Base-by-base conservation (phyloP, 2,888 invertebrate species). In the Apodemia mormo region DNA sequence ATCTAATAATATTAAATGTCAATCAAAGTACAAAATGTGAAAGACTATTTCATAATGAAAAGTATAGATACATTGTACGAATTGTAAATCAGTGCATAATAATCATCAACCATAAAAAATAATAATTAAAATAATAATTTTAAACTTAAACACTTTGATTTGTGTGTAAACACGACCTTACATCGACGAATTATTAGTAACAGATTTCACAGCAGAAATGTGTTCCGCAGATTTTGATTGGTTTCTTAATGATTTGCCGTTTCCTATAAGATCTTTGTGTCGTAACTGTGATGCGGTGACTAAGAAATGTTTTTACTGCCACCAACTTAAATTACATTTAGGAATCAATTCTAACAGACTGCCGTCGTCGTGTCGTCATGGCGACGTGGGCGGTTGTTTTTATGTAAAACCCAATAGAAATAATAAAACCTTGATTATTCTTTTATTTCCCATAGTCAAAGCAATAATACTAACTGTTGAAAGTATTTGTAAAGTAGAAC, bases 161-260 rank as follows among this genome's bases (percentile, higher is more conserved):
- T 40, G 12, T 14, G 0, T 67, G 43, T 67, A 40, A 37, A 58
- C 56, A 12, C n/a, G 29, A 12, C 68, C 40, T 68, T 12, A 68
- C 29, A 49, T 45, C 61, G 30, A 10, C 58, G 49, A 45, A 56
- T 56, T 64, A 40, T 68, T 33, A 22, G 68, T 45, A 68, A 68
- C 14, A 7, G 54, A 40, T 40, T 67, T 54, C 54, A 68, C 54
- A 68, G 65, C 65, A 37, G 65, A 69, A 69, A 65, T 69, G 65
- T 69, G 54, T 69, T 68, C 67, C 45, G 68, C 61, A 45, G 61
- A 61, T 68, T 66, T 49, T 69, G 68, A 69, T 69, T 69, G 54
- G 68, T 69, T 69, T 65, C 54, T 54, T 65, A 69, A 69, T 56
- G 40, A 69, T 68, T 68, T 37, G 33, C 68, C n/a, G 30, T 45